Percentiles rank a stretch among this genome's conserved stretches.
These are phyloP conservation scores for Dynastes hyllus DNA, from an alignment of 2,888 invertebrate species.

Conservation along the genomic window DNA sequence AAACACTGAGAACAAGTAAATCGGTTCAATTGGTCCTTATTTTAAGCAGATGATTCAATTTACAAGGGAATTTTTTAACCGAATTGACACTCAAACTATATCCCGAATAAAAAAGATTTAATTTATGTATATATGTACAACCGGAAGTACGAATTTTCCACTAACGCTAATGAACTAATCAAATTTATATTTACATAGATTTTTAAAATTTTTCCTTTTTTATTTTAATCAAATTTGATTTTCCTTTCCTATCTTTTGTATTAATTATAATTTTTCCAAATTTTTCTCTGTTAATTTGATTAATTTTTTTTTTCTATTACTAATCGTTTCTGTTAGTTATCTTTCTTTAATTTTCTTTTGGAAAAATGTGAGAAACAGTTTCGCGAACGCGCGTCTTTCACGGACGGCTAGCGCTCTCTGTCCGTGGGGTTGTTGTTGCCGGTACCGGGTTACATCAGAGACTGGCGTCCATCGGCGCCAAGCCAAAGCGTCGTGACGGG, in stretches of 20 bases:
- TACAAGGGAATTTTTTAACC: not conserved
- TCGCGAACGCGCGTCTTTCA: slow-evolving; percentile 54
- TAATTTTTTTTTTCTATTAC: too few species aligned
- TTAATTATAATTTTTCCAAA: too few species aligned
- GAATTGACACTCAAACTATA: not conserved
- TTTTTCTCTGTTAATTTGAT: too few species aligned
- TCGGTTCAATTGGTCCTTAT: not conserved
- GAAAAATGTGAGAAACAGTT: not conserved
- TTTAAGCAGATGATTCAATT: not conserved
- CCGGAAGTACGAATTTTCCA: not conserved
- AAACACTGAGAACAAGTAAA: not conserved
- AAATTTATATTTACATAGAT: not conserved
- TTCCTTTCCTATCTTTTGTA: too few species aligned
- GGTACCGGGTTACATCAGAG: slow-evolving; percentile 59
- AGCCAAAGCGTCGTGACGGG: slow-evolving; percentile 55
- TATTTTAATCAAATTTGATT: too few species aligned
- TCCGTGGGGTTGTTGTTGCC: slow-evolving; percentile 57
- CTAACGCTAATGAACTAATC: slow-evolving; percentile 1
- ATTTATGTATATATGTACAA: not conserved
- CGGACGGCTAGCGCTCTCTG: slow-evolving; percentile 9
- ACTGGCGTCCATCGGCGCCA: slow-evolving; percentile 56
- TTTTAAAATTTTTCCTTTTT: not conserved
- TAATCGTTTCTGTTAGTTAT: not conserved
- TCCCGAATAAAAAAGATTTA: not conserved
- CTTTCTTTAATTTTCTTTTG: not conserved